Percentiles rank a stretch among this genome's conserved stretches.
These are phyloP conservation scores for Watsonalla binaria DNA, from an alignment of 2,888 invertebrate species.

Conservation along the genomic window DNA sequence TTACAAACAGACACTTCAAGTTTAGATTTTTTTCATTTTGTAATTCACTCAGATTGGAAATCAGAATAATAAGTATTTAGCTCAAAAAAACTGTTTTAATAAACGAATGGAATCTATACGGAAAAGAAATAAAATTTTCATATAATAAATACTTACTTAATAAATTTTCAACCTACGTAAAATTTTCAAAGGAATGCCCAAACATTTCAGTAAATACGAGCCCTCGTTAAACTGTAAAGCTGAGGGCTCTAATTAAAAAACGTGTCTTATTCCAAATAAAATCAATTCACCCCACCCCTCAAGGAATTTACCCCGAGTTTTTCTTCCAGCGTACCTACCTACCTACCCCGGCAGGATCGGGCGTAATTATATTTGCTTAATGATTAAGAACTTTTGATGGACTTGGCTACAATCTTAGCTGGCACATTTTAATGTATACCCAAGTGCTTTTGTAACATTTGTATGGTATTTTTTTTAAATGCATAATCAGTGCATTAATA, in stretches of 20 bases:
- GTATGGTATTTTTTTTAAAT: too few species aligned
- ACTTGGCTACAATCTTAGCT: slow-evolving; percentile 10
- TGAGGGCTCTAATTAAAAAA: slow-evolving; percentile 64
- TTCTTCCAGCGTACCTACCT: slow-evolving; percentile 34
- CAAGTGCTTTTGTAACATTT: not conserved
- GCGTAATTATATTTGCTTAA: slow-evolving; percentile 67
- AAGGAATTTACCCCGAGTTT: slow-evolving; percentile 45
- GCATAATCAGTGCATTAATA: too few species aligned
- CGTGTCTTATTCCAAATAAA: slow-evolving; percentile 74
- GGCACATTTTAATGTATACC: not conserved
- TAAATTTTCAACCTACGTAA: too few species aligned
- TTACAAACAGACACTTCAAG: too few species aligned
- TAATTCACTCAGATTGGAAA: too few species aligned
- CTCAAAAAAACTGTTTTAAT: too few species aligned
- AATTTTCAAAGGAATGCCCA: too few species aligned
- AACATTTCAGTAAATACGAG: slow-evolving; percentile 12
- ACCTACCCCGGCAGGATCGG: slow-evolving; percentile 31
- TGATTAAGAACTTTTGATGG: slow-evolving; percentile 60
- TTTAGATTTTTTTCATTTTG: too few species aligned
- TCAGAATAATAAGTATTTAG: too few species aligned
- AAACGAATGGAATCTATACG: too few species aligned
- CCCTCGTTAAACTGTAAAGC: slow-evolving; percentile 40
- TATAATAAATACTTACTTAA: too few species aligned
- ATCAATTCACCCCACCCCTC: slow-evolving; percentile 59
- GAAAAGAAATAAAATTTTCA: too few species aligned